These are phyloP conservation scores for Cerastis rubricosa DNA, from an alignment of 2,888 invertebrate genomes.

Conservation along the genomic window DNA sequence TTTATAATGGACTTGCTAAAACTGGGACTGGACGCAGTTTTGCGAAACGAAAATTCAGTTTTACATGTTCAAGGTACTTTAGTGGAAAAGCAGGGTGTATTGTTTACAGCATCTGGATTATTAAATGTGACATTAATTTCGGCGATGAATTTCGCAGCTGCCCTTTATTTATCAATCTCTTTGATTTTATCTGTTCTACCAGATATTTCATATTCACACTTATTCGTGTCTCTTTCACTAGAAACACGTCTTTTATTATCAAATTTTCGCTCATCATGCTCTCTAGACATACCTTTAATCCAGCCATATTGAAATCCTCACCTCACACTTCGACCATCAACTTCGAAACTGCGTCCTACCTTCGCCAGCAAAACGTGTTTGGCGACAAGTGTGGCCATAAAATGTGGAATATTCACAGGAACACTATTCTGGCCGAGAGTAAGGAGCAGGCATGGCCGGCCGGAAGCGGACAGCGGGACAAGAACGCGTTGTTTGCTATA, in stretches of 20 bases:
- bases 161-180: background rate
- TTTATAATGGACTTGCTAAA: conserved; percentile 62
- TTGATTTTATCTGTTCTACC: background rate
- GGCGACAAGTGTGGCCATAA: conserved; percentile 65
- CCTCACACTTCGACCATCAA: conserved; percentile 44
- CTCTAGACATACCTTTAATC: background rate
- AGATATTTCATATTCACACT: background rate
- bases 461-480: conserved; percentile 86
- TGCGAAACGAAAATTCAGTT: conserved; percentile 48
- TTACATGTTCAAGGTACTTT: conserved; percentile 29
- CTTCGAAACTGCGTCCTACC: conserved; percentile 49
- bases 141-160: background rate
- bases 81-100: conserved; percentile 12
- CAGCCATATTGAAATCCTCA: conserved; percentile 22
- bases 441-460: conserved; percentile 73
- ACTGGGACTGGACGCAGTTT: conserved; percentile 44
- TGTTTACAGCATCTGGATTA: conserved; percentile 14
- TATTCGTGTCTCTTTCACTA: background rate
- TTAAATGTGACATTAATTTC: conserved; percentile 25
- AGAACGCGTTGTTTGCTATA: conserved; percentile 88
- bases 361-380: conserved; percentile 62
- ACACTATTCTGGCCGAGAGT: conserved; percentile 59
- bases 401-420: conserved; percentile 66
- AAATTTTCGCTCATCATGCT: background rate
- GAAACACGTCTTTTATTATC: background rate